Conservation (phyloP, 2,113 vertebrate genomes). For the Penelope pileata region DNA sequence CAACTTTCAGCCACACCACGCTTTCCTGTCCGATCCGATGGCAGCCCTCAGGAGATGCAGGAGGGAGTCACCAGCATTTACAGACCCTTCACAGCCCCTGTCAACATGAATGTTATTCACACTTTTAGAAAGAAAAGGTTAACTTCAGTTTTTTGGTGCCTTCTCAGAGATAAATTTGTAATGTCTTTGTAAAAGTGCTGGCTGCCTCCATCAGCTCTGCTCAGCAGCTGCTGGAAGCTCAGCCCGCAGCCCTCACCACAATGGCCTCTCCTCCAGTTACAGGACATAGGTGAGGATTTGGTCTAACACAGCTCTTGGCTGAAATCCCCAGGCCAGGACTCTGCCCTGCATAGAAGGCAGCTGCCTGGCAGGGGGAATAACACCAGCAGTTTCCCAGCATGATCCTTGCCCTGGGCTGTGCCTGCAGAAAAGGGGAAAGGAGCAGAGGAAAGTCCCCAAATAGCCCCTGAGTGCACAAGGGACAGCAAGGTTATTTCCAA, state of each 20-base stretch:
- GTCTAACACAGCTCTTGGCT: background rate
- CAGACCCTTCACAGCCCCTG: background rate
- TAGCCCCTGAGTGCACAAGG: background rate
- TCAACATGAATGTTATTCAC: background rate
- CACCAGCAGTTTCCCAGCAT: background rate
- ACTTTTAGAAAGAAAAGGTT: background rate
- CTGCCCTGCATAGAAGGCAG: background rate
- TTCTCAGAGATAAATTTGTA: background rate
- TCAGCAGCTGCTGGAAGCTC: background rate
- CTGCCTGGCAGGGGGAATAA: background rate
- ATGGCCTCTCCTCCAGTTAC: background rate
- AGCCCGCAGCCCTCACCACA: background rate
- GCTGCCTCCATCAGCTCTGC: background rate
- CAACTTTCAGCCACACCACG: background rate
- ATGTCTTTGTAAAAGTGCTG: background rate
- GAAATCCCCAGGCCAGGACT: background rate
- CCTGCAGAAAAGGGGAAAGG: background rate
- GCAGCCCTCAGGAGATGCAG: background rate
- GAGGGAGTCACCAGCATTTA: background rate
- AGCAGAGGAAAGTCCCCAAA: background rate
- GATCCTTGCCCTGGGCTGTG: background rate
- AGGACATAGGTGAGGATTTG: background rate
- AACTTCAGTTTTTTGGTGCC: background rate
- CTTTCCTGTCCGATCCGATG: background rate
- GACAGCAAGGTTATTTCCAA: slow-evolving; percentile 21